phyloP scores from a whole-genome alignment of 2,797 vertebrate genomes.

The Lutjanus campechanus region DNA sequence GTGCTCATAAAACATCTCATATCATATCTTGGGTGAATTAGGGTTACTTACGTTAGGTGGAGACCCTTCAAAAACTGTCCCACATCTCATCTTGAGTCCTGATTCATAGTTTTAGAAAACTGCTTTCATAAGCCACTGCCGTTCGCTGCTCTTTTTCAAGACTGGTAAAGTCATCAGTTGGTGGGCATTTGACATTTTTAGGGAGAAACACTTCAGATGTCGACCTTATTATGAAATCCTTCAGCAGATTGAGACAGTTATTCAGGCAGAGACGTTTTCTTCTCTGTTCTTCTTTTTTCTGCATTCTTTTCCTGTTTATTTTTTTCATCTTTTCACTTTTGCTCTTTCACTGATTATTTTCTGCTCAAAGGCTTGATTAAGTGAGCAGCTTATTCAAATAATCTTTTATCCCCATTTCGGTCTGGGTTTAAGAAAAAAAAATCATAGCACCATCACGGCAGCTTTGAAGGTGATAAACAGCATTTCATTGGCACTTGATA shows the following conservation, averaged over 20 bases:
- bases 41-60: neutral
- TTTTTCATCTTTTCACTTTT: neutral
- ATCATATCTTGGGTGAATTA: neutral
- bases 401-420: no score
- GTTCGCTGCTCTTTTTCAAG: no score
- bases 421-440: no score
- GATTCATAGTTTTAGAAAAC: constrained; percentile 25
- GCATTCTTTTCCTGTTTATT: no score
- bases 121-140: constrained; percentile 29
- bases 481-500: no score
- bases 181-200: constrained; percentile 56
- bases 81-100: neutral
- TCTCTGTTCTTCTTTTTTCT: neutral
- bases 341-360: constrained; percentile 16
- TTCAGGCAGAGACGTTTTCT: neutral
- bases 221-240: constrained; percentile 63
- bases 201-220: constrained; percentile 42
- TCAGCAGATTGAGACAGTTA: constrained; percentile 27
- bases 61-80: neutral
- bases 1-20: neutral
- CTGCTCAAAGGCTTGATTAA: neutral
- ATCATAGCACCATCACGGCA: no score
- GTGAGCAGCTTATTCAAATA: no score
- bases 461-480: no score
- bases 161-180: constrained; percentile 8